Conservation (phyloP, 2,113 vertebrate genomes). For the Gopherus flavomarginatus region DNA sequence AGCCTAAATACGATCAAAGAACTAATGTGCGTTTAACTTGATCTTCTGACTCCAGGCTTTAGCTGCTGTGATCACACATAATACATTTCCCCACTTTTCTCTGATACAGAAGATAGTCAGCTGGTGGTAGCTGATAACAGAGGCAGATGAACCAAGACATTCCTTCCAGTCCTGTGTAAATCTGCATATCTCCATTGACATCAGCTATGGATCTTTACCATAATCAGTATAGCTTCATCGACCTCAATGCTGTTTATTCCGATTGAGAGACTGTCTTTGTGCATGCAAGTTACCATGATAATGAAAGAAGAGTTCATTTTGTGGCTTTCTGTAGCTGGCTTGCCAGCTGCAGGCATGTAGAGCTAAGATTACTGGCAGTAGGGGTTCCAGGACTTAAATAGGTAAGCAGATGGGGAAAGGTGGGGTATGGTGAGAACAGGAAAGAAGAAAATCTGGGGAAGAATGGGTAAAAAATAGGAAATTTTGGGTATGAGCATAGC, state of each 20-base stretch:
- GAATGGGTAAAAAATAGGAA: not conserved
- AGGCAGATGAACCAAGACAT: too few relatives aligned
- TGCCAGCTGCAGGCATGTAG: not conserved
- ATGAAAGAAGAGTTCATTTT: not conserved
- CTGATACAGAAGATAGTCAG: not conserved
- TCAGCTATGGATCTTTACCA: not conserved
- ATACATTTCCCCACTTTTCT: too few relatives aligned
- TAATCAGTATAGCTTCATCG: too few relatives aligned
- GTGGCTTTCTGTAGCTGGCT: not conserved
- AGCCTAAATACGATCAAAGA: not conserved
- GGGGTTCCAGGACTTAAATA: not conserved
- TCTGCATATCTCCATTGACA: not conserved
- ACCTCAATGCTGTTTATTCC: accelerated
- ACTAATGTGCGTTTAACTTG: not conserved
- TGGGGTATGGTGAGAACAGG: not conserved
- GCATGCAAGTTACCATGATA: not conserved
- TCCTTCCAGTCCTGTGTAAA: not conserved
- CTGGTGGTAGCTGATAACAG: not conserved
- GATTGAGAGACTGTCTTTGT: not conserved
- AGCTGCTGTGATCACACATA: too few relatives aligned
- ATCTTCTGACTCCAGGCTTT: not conserved
- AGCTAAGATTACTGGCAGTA: not conserved
- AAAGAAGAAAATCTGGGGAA: not conserved
- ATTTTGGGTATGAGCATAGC: not conserved
- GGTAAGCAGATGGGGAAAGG: not conserved